Conservation (phyloP, 1,140 invertebrate species). For the Hypsibius dujardini region DNA sequence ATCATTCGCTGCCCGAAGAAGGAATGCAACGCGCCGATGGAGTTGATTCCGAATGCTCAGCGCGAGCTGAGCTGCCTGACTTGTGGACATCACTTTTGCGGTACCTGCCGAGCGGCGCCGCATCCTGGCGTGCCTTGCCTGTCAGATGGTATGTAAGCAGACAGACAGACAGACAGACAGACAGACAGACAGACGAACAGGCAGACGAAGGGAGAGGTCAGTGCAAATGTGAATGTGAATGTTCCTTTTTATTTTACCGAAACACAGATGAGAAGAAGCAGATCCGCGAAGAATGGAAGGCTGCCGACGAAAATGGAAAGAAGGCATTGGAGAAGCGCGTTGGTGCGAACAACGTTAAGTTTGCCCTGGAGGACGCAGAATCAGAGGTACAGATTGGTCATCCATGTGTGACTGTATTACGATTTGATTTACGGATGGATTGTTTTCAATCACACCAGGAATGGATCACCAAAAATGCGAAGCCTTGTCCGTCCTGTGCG, state of each 20-base stretch:
- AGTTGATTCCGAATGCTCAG: neutral
- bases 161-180: too few relatives aligned
- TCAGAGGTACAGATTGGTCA: too few relatives aligned
- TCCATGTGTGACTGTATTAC: too few relatives aligned
- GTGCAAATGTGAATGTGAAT: too few relatives aligned
- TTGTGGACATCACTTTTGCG: neutral
- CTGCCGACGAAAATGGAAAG: neutral
- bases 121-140: constrained; percentile 7
- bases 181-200: too few relatives aligned
- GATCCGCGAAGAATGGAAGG: constrained; percentile 15
- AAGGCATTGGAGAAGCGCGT: neutral
- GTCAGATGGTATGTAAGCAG: constrained; percentile 5
- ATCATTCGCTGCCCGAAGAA: constrained; percentile 1
- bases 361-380: constrained; percentile 10
- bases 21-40: constrained; percentile 6
- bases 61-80: constrained; percentile 4
- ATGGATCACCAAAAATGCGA: constrained; percentile 11
- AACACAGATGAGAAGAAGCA: constrained; percentile 10
- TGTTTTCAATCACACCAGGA: too few relatives aligned
- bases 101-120: neutral
- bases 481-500: neutral
- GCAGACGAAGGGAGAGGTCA: too few relatives aligned
- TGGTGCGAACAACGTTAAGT: neutral
- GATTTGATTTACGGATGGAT: too few relatives aligned
- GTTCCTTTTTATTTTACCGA: too few relatives aligned